These are phyloP conservation scores for Poecile atricapillus DNA, from an alignment of 2,113 vertebrate genomes.

Conservation along the genomic window DNA sequence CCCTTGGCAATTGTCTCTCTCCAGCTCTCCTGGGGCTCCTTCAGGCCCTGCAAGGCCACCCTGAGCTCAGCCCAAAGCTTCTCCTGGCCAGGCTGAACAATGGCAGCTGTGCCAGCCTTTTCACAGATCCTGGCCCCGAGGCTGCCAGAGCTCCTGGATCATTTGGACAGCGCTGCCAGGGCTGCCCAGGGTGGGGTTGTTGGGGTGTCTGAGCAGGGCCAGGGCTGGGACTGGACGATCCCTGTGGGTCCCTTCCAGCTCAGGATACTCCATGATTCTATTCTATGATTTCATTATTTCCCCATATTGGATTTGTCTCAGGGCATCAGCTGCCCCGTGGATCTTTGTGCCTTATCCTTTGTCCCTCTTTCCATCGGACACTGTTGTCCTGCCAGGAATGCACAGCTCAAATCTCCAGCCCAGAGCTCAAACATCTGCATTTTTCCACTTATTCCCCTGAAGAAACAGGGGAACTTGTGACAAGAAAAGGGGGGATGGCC, in stretches of 20 bases:
- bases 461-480: not conserved
- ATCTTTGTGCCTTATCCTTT: not conserved
- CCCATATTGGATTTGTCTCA: not conserved
- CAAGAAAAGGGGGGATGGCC: not conserved
- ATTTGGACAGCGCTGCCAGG: not conserved
- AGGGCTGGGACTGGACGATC: fast-evolving
- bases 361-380: not conserved
- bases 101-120: not conserved
- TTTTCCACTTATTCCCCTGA: not conserved
- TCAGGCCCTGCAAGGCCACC: not conserved
- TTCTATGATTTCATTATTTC: not conserved
- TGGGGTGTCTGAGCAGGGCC: not conserved
- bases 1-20: not conserved
- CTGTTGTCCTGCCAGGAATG: not conserved
- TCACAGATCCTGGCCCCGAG: not conserved
- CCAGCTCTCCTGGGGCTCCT: not conserved
- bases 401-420: not conserved
- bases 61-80: not conserved
- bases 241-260: not conserved
- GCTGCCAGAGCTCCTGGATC: not conserved
- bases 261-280: not conserved
- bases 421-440: not conserved
- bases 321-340: not conserved
- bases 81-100: not conserved
- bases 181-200: not conserved